Evolutionary conservation across 2,888 invertebrate genomes (phyloP).

Genomic region (Slavum lentiscoides): DNA sequence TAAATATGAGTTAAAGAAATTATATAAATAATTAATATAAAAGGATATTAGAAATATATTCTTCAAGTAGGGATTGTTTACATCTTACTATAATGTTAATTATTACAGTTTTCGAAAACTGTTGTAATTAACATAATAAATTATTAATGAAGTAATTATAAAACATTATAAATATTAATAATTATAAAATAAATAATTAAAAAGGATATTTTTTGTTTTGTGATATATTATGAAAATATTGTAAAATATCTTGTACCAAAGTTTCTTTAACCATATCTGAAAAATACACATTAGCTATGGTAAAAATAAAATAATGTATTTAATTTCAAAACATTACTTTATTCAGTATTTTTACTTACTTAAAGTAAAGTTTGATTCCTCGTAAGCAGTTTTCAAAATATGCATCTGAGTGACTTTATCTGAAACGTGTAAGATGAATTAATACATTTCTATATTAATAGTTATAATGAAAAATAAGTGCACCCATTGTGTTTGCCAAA

Average conservation of each 20-base stretch:
- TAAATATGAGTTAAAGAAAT: background rate
- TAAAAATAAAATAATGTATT: conserved; percentile 16
- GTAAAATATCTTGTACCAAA: conserved; percentile 37
- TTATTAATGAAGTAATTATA: background rate
- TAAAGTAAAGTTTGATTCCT: conserved; percentile 23
- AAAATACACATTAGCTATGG: conserved; percentile 28
- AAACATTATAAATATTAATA: conserved; percentile 13
- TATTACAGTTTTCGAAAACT: background rate
- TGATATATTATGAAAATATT: conserved; percentile 12
- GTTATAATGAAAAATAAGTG: background rate
- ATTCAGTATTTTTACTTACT: conserved; percentile 10
- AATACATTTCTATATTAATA: background rate
- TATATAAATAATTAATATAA: conserved; percentile 2
- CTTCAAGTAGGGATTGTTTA: background rate
- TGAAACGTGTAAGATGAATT: conserved; percentile 15
- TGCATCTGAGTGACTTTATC: conserved; percentile 47
- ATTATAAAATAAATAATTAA: conserved; percentile 21
- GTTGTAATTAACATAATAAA: background rate
- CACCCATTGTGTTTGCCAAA: background rate
- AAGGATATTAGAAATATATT: conserved; percentile 11
- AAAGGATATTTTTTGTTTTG: conserved; percentile 45
- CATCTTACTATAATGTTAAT: background rate
- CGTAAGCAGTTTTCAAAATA: conserved; percentile 29
- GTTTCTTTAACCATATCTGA: conserved; percentile 36
- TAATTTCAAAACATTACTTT: background rate